Evolutionary conservation across 2,797 vertebrate genomes (phyloP), one percentile per base, ranked within the genome.

Genomic region (Tangara arthus): DNA sequence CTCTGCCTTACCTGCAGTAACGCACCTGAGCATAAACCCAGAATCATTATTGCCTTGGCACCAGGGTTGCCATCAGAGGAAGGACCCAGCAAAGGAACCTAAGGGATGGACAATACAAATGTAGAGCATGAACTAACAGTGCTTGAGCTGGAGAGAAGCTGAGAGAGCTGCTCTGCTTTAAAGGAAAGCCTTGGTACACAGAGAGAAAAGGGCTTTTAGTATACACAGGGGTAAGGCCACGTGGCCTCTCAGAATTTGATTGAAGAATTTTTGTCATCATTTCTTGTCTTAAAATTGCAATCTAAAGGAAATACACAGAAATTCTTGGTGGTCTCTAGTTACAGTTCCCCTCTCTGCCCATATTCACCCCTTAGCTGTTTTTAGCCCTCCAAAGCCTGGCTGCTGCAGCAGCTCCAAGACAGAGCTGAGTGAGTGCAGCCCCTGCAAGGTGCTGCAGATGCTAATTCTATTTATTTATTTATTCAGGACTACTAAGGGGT

Each of bases 151-250:
- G 32, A 14, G 0, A 11, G 60, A 39, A 35, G 10, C 47, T 52
- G 56, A 18, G 23, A 64, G 50, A 77, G 41, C 28, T 70, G 6
- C 10, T 52, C 37, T 56, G 28, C 26, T 68, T 39, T 9, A 2
- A 37, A 46, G 59, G 30, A 15, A 47, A 8, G 10, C 4, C 16
- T 56, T 15, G 46, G 44, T 8, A 22, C 28, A n/a, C 16, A 12
- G n/a, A n/a, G 12, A 22, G 32, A 55, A 55, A 55, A 46, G 39
- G 6, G 21, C 24, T 61, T 47, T 63, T 3, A n/a, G 30, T 9
- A 55, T 0, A 26, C 2, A 16, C 1, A 56, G 11, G 21, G 11
- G 5, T 22, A 27, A 44, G 18, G 23, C 24, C 44, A 11, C 1
- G 4, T 0, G 0, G 10, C 53, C 53, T 28, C 18, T 12, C 22